Percentiles rank a stretch among this genome's conserved stretches.
Conservation (phyloP, 2,888 invertebrate genomes). For the Nemoura dubitans region DNA sequence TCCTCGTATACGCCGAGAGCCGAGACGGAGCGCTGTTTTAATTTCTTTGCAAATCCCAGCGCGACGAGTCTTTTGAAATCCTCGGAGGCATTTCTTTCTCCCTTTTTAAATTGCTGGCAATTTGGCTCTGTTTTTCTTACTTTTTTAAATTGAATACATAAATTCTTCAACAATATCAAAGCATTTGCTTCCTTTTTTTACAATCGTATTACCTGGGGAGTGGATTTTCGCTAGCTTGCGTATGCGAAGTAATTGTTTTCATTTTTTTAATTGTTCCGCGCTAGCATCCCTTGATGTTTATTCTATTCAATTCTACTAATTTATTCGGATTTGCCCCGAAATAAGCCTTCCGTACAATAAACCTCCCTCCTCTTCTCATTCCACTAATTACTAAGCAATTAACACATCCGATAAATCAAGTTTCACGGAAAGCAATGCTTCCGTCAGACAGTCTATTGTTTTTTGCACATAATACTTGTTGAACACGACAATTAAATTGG, state of each 20-base stretch:
- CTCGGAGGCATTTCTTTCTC: not conserved
- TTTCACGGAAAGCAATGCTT: not conserved
- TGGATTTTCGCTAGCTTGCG: not conserved
- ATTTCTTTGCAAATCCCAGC: not conserved
- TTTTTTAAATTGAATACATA: slow-evolving; percentile 14
- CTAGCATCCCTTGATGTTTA: not conserved
- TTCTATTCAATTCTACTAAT: not conserved
- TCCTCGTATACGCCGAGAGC: too few relatives aligned
- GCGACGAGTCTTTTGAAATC: not conserved
- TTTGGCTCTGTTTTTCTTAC: not conserved
- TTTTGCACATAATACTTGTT: not conserved
- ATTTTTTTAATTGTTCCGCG: not conserved
- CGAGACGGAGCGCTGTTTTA: not conserved
- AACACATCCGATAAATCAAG: not conserved
- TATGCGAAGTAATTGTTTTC: not conserved
- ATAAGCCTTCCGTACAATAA: not conserved
- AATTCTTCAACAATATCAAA: slow-evolving; percentile 1
- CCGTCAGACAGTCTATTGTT: not conserved
- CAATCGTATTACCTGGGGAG: not conserved
- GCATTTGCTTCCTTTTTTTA: not conserved
- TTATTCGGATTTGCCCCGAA: not conserved
- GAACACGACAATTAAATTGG: not conserved
- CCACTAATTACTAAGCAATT: not conserved
- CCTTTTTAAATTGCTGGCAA: not conserved
- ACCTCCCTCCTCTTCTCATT: not conserved